Evolutionary conservation across 2,888 invertebrate genomes (phyloP), one percentile per base, ranked within the genome.

Genomic region (Spialia ferax): DNA sequence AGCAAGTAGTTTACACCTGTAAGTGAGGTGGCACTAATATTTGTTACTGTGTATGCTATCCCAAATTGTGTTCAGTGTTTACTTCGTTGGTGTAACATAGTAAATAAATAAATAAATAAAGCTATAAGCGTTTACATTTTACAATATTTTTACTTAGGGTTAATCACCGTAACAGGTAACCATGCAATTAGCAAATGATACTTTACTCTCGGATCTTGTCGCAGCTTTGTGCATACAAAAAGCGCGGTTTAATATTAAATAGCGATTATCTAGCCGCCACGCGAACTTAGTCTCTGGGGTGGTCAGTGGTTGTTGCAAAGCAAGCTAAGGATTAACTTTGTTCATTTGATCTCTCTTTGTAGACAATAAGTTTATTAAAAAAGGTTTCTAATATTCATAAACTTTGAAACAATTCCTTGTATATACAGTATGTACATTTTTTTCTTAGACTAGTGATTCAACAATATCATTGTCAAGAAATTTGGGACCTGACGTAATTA

Each of bases 401-500:
- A 38, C 13, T 38, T 13, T 0, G 35, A 38, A 38, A 38, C n/a
- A 38, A 38, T 38, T 5, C 2, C n/a, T 3, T n/a, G 13, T n/a
- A 38, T 13, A 3, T n/a, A n/a, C n/a, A n/a, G n/a, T n/a, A n/a
- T n/a, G n/a, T n/a, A n/a, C n/a, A n/a, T n/a, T n/a, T n/a, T n/a
- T n/a, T n/a, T n/a, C n/a, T n/a, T n/a, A n/a, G n/a, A n/a, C 38
- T 38, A 38, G 38, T 13, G 23, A 10, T 8, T n/a, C 10, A 18
- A 4, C 1, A 8, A 8, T 48, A 20, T 20, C 48, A 20, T 52
- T 52, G 23, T 52, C 1, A 52, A 52, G n/a, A 87, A 77, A 87
- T 86, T 88, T 87, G 22, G 42, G n/a, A 26, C 20, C 15, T 22
- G 35, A 35, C 50, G 22, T 35, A 35, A 52, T 35, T 38, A n/a